Base-by-base conservation (phyloP, 35 echinoderm and acorn worm genomes). In the Acanthaster planci region DNA sequence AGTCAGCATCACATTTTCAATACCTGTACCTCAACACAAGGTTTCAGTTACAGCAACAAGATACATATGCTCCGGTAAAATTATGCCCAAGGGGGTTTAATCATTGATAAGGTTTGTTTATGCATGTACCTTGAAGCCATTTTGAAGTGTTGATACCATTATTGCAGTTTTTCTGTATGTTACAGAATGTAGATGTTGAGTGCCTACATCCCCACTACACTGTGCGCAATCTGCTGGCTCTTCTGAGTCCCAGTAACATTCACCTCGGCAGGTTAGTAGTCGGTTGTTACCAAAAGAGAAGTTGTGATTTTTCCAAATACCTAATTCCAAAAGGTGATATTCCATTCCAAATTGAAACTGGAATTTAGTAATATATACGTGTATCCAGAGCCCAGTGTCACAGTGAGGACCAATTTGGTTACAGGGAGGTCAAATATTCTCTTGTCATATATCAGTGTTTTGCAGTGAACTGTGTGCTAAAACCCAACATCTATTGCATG, bases 181-280 rank as follows among this genome's bases (percentile, higher is more conserved):
- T 47, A 39, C 37, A 92, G 85, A 84, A 84, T 82, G 90, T 92
- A 31, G 58, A 86, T 21, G 50, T 76, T 26, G 93, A 96, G 7
- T 84, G 77, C 76, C 85, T 96, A 7, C 80, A 96, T 72, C 89
- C 93, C 58, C 86, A 82, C 35, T 87, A 91, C 68, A 90, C 93
- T 5, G 53, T 92, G 27, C 67, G 89, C 40, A 92, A 96, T 30
- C 75, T 92, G 2, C 38, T 88, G 47, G 68, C 77, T 17, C 50
- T 85, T 64, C 56, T 92, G 8, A 58, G 34, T 35, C 85, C 72
- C 22, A 56, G 81, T 21, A 86, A 64, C 78, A 37, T 19, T 51
- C 39, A 87, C 35, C 84, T 87, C 30, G 90, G 90, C n/a, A 91
- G 89, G 89, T 91, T 76, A 0, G 80, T 22, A 6, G 40, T 55